phyloP scores from a whole-genome alignment of 1,140 invertebrate species.

The Choristoneura fumiferana region DNA sequence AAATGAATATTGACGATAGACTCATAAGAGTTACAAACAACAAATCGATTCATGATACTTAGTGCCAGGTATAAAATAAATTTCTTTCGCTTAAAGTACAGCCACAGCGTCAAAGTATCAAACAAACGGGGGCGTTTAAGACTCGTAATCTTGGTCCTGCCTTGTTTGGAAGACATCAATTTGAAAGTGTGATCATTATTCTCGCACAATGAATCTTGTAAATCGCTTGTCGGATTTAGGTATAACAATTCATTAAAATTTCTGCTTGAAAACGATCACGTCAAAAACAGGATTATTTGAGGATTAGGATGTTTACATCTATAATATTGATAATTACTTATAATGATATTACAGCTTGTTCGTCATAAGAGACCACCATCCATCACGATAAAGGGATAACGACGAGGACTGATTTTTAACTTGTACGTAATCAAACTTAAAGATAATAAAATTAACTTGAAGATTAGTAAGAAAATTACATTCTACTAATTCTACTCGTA shows the following conservation, averaged over 20 bases:
- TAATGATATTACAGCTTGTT: neutral
- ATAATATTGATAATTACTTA: neutral
- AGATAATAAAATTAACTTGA: no score
- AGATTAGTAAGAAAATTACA: no score
- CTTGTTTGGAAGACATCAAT: conserved; percentile 10
- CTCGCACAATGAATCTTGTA: conserved; percentile 11
- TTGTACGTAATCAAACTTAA: no score
- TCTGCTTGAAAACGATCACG: neutral
- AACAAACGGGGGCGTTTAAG: conserved; percentile 2
- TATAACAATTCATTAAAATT: conserved; percentile 7
- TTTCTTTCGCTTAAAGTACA: neutral
- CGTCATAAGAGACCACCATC: neutral
- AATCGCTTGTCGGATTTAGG: neutral
- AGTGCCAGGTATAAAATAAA: conserved; percentile 2
- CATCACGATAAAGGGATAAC: neutral
- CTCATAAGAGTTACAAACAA: neutral
- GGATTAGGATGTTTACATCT: neutral
- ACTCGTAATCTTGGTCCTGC: neutral
- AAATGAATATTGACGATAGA: conserved; percentile 5
- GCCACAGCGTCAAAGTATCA: no score
- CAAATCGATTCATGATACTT: neutral
- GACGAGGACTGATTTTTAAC: neutral
- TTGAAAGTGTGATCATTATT: conserved; percentile 15
- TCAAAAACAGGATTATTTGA: neutral
- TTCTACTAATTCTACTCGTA: no score